Base-by-base conservation (phyloP, 2,888 invertebrate species). In the Apamea monoglypha region DNA sequence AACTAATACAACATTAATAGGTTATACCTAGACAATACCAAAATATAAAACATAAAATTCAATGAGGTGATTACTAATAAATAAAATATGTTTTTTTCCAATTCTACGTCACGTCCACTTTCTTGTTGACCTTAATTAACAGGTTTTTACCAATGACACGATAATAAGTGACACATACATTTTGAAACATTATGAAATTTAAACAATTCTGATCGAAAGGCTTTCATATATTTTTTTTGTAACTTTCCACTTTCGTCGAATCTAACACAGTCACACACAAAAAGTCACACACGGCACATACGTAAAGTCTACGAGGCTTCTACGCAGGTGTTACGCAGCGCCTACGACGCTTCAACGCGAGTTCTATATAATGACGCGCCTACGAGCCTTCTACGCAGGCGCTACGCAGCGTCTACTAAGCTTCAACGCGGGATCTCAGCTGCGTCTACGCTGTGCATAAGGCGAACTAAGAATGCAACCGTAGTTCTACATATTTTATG, bases 61-160 rank as follows among this genome's bases (percentile, higher is more conserved):
- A 61, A 76, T 40, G 2, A 32, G 29, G 14, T 32, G 36, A 53
- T 25, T 32, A 69, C 16, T 25, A 63, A 59, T 73, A 32, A 66
- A 80, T 68, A 21, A 66, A 61, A 73, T 36, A 50, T 81, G 12
- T 66, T 18, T 44, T n/a, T 71, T 69, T 50, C 40, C 72, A 29
- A 56, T 47, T 53, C 32, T 25, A 21, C 10, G 50, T 66, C 25
- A 80, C 21, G 18, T n/a, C 3, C 40, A 76, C 73, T 76, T 82
- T 85, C 83, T 76, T 63, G 6, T 73, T 71, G 69, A 74, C 86
- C 82, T 85, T 67, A 56, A 70, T 81, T 66, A 32, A 67, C 32
- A 67, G 86, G 83, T 76, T 81, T 79, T 73, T 80, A 74, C 82
- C 66, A 67, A 63, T 21, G 29, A 64, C 50, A 40, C 36, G 32